Conservation (phyloP, 64 coral and sea anemone species). For the Actinia equina region DNA sequence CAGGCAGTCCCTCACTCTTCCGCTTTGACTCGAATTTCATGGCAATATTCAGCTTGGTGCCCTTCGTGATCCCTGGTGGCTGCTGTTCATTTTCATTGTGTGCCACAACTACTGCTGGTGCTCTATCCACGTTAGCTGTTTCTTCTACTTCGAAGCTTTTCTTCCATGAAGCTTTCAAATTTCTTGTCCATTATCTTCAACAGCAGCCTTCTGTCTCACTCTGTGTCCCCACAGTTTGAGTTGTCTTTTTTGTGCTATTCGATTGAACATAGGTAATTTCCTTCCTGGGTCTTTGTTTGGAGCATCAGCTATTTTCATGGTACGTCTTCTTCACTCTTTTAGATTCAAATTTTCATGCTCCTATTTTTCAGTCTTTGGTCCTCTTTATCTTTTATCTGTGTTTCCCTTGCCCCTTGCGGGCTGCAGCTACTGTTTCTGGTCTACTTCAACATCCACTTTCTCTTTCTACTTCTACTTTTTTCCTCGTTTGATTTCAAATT, state of each 20-base stretch:
- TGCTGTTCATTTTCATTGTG: neutral
- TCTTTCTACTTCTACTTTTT: too few species aligned
- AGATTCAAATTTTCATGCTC: too few species aligned
- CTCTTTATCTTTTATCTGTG: neutral
- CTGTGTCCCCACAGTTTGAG: neutral
- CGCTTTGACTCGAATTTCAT: neutral
- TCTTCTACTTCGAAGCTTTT: neutral
- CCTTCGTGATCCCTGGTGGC: neutral
- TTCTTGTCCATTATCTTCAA: neutral
- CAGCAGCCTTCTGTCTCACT: constrained; percentile 10
- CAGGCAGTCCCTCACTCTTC: neutral
- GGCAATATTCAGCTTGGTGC: neutral
- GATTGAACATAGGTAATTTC: too few species aligned
- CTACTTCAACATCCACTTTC: too few species aligned
- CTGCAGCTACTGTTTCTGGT: neutral
- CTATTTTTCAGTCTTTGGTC: neutral
- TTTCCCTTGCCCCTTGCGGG: neutral
- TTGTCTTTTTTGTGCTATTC: neutral
- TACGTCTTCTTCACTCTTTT: too few species aligned
- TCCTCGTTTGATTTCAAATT: too few species aligned
- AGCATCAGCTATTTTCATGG: too few species aligned
- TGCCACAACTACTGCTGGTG: neutral
- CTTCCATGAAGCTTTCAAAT: neutral
- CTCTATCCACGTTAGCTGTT: neutral
- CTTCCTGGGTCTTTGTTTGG: too few species aligned